Evolutionary conservation across 2,888 invertebrate species (phyloP).

Genomic region (Cylindroiulus punctatus): DNA sequence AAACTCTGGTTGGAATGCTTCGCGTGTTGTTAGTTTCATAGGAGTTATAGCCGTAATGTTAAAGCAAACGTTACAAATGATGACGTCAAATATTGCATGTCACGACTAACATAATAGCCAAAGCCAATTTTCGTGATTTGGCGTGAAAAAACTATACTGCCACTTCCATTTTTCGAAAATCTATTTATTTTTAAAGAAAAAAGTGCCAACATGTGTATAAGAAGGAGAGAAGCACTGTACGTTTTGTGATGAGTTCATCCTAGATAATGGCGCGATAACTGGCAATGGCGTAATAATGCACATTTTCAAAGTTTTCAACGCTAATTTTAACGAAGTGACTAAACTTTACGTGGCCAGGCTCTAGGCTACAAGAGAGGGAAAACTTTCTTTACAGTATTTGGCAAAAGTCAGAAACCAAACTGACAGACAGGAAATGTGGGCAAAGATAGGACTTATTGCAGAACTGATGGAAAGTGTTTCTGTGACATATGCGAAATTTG

Average conservation of each 20-base stretch:
- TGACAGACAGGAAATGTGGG: too few relatives aligned
- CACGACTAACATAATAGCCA: slow-evolving; percentile 23
- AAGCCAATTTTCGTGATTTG: slow-evolving; percentile 27
- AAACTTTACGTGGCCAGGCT: neutral
- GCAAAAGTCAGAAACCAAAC: neutral
- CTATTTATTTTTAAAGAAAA: neutral
- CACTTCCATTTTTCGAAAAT: neutral
- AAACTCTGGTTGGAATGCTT: neutral
- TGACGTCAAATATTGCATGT: slow-evolving; percentile 13
- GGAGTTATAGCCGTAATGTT: neutral
- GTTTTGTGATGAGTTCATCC: slow-evolving; percentile 27
- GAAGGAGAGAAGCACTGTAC: neutral
- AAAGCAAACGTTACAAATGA: slow-evolving; percentile 22
- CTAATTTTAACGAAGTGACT: neutral
- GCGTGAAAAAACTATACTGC: neutral
- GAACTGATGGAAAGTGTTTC: neutral
- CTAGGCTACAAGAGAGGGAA: neutral
- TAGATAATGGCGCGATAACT: neutral
- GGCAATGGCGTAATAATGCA: neutral
- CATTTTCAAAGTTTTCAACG: neutral
- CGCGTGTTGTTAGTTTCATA: neutral
- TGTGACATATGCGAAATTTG: too few relatives aligned
- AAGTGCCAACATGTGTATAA: neutral
- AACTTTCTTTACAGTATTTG: neutral
- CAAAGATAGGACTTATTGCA: neutral